A percentile compares a stretch with the other conserved stretches of the same genome.
Evolutionary conservation across 2,797 vertebrate genomes (phyloP).

Genomic region (Sparus aurata): DNA sequence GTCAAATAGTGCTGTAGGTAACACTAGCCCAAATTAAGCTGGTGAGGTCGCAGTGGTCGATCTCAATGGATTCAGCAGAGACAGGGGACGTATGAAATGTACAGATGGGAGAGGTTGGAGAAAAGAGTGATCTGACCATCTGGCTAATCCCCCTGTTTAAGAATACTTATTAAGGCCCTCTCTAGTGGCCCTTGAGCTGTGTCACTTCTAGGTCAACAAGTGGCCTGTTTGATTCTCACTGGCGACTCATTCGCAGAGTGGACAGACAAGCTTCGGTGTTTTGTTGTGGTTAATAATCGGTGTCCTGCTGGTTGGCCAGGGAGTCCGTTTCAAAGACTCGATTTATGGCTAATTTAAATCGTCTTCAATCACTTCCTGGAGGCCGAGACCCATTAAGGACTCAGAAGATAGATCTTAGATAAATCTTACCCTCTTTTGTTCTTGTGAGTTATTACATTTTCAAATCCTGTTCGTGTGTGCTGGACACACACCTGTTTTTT

Average conservation of each 20-base stretch:
- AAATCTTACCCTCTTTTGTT: background rate
- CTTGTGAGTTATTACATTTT: background rate
- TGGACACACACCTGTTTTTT: too few relatives aligned
- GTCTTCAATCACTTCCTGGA: background rate
- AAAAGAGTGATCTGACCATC: slow-evolving; percentile 77
- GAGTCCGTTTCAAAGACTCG: slow-evolving; percentile 36
- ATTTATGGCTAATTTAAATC: slow-evolving; percentile 26
- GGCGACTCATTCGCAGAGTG: slow-evolving; percentile 1
- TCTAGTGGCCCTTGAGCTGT: slow-evolving; percentile 58
- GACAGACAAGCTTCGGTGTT: slow-evolving; percentile 31
- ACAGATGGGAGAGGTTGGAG: slow-evolving; percentile 68
- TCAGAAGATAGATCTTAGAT: background rate
- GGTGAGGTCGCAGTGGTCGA: slow-evolving; percentile 56
- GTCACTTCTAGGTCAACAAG: slow-evolving; percentile 73
- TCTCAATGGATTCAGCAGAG: slow-evolving; percentile 72
- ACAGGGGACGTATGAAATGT: slow-evolving; percentile 60
- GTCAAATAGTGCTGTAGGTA: slow-evolving; percentile 74
- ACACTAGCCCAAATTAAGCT: slow-evolving; percentile 71
- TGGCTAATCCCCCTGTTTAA: slow-evolving; percentile 81
- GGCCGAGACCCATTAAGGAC: background rate
- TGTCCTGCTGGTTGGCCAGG: slow-evolving; percentile 7
- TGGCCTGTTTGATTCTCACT: slow-evolving; percentile 54
- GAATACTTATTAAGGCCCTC: slow-evolving; percentile 70
- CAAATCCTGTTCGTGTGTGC: too few relatives aligned
- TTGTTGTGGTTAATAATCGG: slow-evolving; percentile 31